Conservation (phyloP, 2,888 invertebrate genomes). For the Ethmia dodecea region DNA sequence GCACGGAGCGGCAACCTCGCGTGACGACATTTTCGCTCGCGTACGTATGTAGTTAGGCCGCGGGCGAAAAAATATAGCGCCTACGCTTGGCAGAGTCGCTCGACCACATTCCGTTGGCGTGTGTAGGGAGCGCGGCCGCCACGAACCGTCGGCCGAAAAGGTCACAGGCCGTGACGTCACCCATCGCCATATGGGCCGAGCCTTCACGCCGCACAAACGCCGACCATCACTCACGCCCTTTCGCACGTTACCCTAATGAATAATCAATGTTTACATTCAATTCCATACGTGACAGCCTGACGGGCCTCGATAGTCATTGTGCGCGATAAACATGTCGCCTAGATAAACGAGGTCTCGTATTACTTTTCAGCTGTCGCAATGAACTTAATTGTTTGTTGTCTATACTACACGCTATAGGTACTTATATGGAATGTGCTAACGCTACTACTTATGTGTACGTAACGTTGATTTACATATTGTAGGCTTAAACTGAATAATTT, state of each 20-base stretch:
- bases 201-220: slow-evolving; percentile 35
- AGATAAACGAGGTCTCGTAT: slow-evolving; percentile 3
- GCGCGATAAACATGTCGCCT: slow-evolving; percentile 5
- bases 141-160: slow-evolving; percentile 66
- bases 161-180: slow-evolving; percentile 70
- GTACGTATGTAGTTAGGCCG: slow-evolving; percentile 72
- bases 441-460: too few relatives aligned
- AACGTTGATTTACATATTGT: too few relatives aligned
- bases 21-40: slow-evolving; percentile 79
- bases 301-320: slow-evolving; percentile 5
- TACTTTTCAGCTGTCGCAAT: too few relatives aligned
- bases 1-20: slow-evolving; percentile 74
- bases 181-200: slow-evolving; percentile 61
- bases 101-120: slow-evolving; percentile 74
- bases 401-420: too few relatives aligned
- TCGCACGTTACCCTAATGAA: slow-evolving; percentile 37
- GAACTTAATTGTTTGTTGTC: too few relatives aligned
- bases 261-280: slow-evolving; percentile 36
- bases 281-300: slow-evolving; percentile 23
- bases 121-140: slow-evolving; percentile 55
- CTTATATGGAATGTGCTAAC: too few relatives aligned
- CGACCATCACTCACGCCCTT: slow-evolving; percentile 48
- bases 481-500: too few relatives aligned
- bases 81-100: slow-evolving; percentile 72
- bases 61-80: slow-evolving; percentile 71